phyloP scores from a whole-genome alignment of 1,140 invertebrate genomes.

The Orchesella cincta region DNA sequence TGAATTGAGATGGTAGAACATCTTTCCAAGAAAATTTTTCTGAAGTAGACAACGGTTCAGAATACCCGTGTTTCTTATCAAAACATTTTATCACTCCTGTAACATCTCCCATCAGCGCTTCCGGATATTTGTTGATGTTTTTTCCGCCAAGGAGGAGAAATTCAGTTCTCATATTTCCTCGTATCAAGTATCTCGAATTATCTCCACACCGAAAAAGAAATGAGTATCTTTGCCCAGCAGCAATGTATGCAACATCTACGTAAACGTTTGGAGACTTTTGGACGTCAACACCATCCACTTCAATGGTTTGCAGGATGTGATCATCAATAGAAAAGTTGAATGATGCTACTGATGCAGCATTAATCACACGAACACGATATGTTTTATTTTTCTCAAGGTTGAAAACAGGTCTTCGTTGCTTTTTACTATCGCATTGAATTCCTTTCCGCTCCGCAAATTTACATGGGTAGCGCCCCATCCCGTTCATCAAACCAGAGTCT shows the following conservation, averaged over 20 bases:
- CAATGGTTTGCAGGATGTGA: conserved; percentile 34
- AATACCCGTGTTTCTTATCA: not conserved
- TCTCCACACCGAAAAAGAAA: not conserved
- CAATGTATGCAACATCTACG: not conserved
- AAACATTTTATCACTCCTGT: not conserved
- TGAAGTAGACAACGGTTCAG: not conserved
- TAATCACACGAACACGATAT: conserved; percentile 39
- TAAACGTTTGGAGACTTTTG: not conserved
- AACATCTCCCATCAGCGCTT: not conserved
- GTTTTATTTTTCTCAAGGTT: conserved; percentile 12
- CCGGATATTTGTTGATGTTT: not conserved
- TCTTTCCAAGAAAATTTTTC: not conserved
- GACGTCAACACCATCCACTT: conserved; percentile 32
- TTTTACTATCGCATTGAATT: not conserved
- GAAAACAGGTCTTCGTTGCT: not conserved
- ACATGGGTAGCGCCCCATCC: conserved; percentile 19
- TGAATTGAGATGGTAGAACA: not conserved
- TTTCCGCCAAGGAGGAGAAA: not conserved
- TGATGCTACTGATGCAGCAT: not conserved
- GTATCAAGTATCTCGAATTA: not conserved
- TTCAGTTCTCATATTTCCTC: not conserved
- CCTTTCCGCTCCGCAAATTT: not conserved
- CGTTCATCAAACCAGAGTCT: not conserved
- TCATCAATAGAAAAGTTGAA: conserved; percentile 38
- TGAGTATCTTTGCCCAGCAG: not conserved